phyloP scores from a whole-genome alignment of 2,113 vertebrate species.

The Myotis davidii region DNA sequence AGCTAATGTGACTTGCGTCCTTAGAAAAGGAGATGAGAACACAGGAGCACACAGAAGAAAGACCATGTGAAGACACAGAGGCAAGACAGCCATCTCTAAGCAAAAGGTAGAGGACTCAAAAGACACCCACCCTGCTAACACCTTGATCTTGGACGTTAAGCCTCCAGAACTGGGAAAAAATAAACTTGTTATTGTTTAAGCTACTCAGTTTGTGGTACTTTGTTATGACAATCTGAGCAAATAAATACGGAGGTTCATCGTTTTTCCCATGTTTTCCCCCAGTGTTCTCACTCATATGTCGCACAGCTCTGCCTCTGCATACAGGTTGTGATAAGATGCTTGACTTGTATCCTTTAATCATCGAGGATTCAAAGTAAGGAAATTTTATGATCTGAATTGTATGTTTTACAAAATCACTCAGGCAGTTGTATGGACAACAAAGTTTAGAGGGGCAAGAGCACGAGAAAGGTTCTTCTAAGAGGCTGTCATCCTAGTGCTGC shows the following conservation, averaged over 20 bases:
- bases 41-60: background rate
- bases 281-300: background rate
- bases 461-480: background rate
- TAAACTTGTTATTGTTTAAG: background rate
- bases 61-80: background rate
- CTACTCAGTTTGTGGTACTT: background rate
- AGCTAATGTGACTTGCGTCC: background rate
- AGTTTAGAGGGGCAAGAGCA: background rate
- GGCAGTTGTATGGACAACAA: background rate
- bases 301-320: background rate
- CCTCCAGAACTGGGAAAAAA: background rate
- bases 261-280: background rate
- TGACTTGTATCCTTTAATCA: background rate
- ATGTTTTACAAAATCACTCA: background rate
- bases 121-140: background rate
- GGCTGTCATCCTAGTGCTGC: background rate
- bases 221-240: background rate
- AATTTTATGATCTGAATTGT: background rate
- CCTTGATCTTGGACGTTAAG: background rate
- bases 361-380: background rate
- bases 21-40: background rate
- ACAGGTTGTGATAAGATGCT: background rate
- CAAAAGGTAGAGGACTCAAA: background rate
- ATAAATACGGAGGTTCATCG: background rate
- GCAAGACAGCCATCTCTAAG: background rate